These are phyloP conservation scores for Colletes collaris DNA, from an alignment of 2,888 invertebrate species.

Conservation along the genomic window DNA sequence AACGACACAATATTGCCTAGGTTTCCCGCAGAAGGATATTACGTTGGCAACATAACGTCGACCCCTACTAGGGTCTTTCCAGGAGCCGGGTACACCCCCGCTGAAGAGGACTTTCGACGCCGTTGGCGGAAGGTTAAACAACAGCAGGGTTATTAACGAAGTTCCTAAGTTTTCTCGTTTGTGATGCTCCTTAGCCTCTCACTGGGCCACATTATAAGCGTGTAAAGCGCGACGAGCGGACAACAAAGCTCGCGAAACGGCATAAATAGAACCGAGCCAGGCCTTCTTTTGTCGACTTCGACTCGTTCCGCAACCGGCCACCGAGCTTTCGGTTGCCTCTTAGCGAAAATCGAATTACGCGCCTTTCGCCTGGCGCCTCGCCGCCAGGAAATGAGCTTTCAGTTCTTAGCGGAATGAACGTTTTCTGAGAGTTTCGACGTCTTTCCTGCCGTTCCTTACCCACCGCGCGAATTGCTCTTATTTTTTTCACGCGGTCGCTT, in stretches of 20 bases:
- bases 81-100: background rate
- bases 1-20: constrained; percentile 47
- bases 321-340: constrained; percentile 63
- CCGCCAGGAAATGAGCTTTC: constrained; percentile 74
- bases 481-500: background rate
- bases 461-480: constrained; percentile 16
- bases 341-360: constrained; percentile 75
- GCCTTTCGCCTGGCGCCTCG: constrained; percentile 58
- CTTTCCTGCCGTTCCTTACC: background rate
- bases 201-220: constrained; percentile 31
- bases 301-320: constrained; percentile 21
- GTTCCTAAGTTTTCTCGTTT: constrained; percentile 68
- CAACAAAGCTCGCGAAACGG: constrained; percentile 12
- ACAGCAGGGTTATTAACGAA: constrained; percentile 61
- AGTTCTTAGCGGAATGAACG: constrained; percentile 59
- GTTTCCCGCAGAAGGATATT: constrained; percentile 27
- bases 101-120: constrained; percentile 4
- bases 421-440: constrained; percentile 51
- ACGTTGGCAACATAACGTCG: constrained; percentile 48
- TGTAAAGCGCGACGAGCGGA: constrained; percentile 29
- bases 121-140: constrained; percentile 52
- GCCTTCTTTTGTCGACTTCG: constrained; percentile 51
- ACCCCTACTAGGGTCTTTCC: constrained; percentile 42
- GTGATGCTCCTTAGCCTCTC: constrained; percentile 44
- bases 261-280: constrained; percentile 43